These are phyloP conservation scores for Epinephelus cyanopodus DNA, from an alignment of 2,113 vertebrate species.

Conservation along the genomic window DNA sequence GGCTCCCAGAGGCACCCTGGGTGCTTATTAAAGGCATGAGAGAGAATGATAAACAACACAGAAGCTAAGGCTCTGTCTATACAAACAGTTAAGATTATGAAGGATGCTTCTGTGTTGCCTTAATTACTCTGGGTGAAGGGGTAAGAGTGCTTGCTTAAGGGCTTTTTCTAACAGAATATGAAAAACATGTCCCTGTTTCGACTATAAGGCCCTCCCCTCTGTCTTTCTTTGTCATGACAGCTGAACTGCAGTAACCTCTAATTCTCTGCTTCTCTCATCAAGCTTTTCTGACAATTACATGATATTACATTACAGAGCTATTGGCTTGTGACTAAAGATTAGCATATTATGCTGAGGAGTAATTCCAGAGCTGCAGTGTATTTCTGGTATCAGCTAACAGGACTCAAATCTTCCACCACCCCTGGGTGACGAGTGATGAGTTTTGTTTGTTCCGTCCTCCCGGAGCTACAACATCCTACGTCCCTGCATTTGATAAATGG, in stretches of 20 bases:
- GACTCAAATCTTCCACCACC: not conserved
- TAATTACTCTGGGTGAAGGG: conserved; percentile 28
- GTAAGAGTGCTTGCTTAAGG: conserved; percentile 32
- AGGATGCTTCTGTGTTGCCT: conserved; percentile 22
- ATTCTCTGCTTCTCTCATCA: conserved; percentile 13
- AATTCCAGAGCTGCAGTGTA: conserved; percentile 24
- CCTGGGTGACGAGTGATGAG: not conserved
- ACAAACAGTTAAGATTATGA: conserved; percentile 36
- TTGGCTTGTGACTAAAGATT: conserved; percentile 8
- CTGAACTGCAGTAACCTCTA: conserved; percentile 24
- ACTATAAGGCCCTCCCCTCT: not conserved
- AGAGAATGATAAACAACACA: conserved; percentile 46
- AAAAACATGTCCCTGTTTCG: not conserved
- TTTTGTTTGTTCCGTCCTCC: not conserved
- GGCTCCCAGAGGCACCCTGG: conserved; percentile 31
- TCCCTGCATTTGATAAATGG: not conserved
- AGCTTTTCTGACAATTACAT: conserved; percentile 24
- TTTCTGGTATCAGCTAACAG: conserved; percentile 30
- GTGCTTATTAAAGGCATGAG: conserved; percentile 39
- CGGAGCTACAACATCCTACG: not conserved
- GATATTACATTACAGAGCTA: not conserved
- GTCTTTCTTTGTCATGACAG: not conserved
- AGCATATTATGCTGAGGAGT: conserved; percentile 15
- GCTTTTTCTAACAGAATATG: conserved; percentile 22
- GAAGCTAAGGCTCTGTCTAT: conserved; percentile 15